phyloP scores from a whole-genome alignment of 2,113 vertebrate species.

The Rhabdomys dilectus region DNA sequence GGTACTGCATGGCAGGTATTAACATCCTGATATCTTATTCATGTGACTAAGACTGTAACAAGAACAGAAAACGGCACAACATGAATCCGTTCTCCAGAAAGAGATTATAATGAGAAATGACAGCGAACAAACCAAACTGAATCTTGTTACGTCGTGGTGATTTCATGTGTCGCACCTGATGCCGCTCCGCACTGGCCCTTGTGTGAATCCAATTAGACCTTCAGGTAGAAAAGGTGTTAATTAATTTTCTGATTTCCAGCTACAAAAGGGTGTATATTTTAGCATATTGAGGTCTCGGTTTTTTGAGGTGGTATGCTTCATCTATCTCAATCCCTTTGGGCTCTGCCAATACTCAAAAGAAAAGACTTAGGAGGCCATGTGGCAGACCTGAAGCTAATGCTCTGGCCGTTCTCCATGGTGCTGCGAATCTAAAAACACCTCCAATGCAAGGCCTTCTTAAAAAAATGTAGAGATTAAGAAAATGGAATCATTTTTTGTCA shows the following conservation, averaged over 20 bases:
- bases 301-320: neutral
- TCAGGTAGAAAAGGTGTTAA: conserved; percentile 55
- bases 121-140: conserved; percentile 79
- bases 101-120: conserved; percentile 83
- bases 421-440: neutral
- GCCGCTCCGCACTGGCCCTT: conserved; percentile 55
- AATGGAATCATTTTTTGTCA: neutral
- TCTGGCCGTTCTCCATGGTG: neutral
- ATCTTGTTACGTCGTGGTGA: conserved; percentile 73
- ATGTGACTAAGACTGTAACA: conserved; percentile 87
- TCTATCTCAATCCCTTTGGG: neutral
- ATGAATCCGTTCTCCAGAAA: conserved; percentile 82
- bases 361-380: neutral
- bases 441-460: neutral
- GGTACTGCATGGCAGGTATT: conserved; percentile 85
- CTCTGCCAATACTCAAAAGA: neutral
- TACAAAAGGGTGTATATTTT: neutral
- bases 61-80: conserved; percentile 84
- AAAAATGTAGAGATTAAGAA: neutral
- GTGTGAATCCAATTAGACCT: conserved; percentile 67
- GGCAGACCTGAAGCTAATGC: neutral
- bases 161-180: neutral
- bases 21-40: conserved; percentile 89
- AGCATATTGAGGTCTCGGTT: neutral
- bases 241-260: conserved; percentile 55